Conservation (phyloP, 2,113 vertebrate genomes). For the Lamprotornis superbus region DNA sequence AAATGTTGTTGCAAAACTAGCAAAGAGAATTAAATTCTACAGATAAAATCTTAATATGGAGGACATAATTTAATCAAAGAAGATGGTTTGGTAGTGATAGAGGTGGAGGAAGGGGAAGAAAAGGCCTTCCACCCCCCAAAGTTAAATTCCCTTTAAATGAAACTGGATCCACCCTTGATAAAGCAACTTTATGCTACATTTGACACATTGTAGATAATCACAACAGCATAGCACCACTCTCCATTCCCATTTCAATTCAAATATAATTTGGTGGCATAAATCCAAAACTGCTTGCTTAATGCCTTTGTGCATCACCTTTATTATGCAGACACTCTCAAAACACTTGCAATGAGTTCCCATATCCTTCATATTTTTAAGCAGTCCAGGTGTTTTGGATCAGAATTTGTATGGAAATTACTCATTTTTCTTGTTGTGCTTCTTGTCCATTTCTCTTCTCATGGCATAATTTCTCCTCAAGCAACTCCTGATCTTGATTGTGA, state of each 20-base stretch:
- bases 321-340: not conserved
- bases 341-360: not conserved
- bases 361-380: not conserved
- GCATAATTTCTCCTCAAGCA: not conserved
- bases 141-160: not conserved
- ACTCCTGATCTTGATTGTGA: not conserved
- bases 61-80: not conserved
- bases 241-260: not conserved
- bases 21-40: not conserved
- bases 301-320: not conserved
- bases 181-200: not conserved
- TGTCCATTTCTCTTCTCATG: not conserved
- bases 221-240: not conserved
- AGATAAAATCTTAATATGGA: not conserved
- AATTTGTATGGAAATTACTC: not conserved
- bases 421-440: not conserved
- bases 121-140: not conserved
- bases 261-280: not conserved
- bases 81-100: not conserved
- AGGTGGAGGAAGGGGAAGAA: not conserved
- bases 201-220: not conserved
- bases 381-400: not conserved
- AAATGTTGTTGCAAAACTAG: not conserved
- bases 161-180: not conserved
- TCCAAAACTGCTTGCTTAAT: not conserved